These are phyloP conservation scores for Stenichneumon culpator DNA, from an alignment of 2,888 invertebrate genomes.

Conservation along the genomic window DNA sequence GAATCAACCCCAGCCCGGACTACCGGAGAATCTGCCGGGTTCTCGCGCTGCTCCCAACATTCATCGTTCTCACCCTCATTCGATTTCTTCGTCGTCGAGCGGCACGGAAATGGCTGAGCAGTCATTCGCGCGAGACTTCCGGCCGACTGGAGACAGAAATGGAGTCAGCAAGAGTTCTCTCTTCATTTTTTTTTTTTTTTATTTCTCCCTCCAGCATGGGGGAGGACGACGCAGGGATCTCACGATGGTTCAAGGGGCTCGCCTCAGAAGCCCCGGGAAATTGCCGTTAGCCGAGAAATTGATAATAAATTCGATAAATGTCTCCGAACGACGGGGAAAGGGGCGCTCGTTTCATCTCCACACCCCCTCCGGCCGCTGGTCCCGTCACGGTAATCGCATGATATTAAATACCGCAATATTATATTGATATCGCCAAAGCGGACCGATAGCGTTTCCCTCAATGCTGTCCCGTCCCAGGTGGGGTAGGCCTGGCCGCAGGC, in stretches of 20 bases:
- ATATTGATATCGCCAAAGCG: conserved; percentile 77
- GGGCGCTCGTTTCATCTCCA: neutral
- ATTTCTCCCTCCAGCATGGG: conserved; percentile 13
- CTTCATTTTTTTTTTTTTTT: neutral
- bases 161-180: conserved; percentile 76
- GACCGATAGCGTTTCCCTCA: conserved; percentile 48
- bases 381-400: conserved; percentile 76
- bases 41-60: conserved; percentile 74
- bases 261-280: conserved; percentile 74
- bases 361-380: neutral
- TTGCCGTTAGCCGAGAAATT: conserved; percentile 83
- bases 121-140: conserved; percentile 84
- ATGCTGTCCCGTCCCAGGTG: conserved; percentile 39
- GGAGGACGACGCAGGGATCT: conserved; percentile 45
- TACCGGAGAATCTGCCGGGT: neutral
- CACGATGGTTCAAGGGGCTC: conserved; percentile 57
- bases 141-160: conserved; percentile 83
- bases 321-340: conserved; percentile 18
- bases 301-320: conserved; percentile 84
- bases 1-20: conserved; percentile 33
- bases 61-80: conserved; percentile 73
- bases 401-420: conserved; percentile 82
- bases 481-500: too few relatives aligned
- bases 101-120: conserved; percentile 84
- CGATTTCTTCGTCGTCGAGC: conserved; percentile 70